These are phyloP conservation scores for Thaleichthys pacificus DNA, from an alignment of 2,797 vertebrate genomes.

Conservation along the genomic window DNA sequence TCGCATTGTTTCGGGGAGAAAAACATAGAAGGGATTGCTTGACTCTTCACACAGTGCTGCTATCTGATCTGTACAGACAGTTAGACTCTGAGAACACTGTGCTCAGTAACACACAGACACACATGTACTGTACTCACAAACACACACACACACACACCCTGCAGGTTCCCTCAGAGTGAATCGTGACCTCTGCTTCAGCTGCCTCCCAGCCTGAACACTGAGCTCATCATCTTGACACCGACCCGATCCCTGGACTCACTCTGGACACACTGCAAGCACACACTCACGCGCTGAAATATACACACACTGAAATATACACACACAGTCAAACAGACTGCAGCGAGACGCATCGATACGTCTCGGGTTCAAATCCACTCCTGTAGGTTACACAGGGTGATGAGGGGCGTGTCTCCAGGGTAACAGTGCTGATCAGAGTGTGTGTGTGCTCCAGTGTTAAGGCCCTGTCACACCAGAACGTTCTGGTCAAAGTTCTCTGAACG, in stretches of 20 bases:
- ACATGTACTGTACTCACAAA: neutral
- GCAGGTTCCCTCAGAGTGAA: neutral
- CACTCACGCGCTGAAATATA: too few species aligned
- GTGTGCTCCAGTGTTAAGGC: too few species aligned
- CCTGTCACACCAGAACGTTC: too few species aligned
- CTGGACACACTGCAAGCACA: neutral
- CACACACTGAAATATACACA: conserved; percentile 35
- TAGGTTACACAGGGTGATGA: conserved; percentile 28
- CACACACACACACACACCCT: conserved; percentile 7
- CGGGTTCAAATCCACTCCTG: conserved; percentile 27
- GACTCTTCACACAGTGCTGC: too few species aligned
- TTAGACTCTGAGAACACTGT: too few species aligned
- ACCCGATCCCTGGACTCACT: conserved; percentile 50
- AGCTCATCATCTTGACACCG: conserved; percentile 49
- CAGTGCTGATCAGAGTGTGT: too few species aligned
- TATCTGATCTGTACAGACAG: too few species aligned
- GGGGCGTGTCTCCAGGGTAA: too few species aligned
- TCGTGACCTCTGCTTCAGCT: neutral
- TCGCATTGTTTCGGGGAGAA: neutral
- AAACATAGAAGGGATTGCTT: too few species aligned
- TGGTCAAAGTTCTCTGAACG: too few species aligned
- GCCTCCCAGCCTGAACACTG: conserved; percentile 2
- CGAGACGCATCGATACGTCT: conserved; percentile 35
- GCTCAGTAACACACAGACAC: neutral
- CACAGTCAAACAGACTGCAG: conserved; percentile 16